A percentile compares a stretch with the other conserved stretches of the same genome.
phyloP scores from a whole-genome alignment of 2,113 vertebrate genomes.

The Sorex fumeus region DNA sequence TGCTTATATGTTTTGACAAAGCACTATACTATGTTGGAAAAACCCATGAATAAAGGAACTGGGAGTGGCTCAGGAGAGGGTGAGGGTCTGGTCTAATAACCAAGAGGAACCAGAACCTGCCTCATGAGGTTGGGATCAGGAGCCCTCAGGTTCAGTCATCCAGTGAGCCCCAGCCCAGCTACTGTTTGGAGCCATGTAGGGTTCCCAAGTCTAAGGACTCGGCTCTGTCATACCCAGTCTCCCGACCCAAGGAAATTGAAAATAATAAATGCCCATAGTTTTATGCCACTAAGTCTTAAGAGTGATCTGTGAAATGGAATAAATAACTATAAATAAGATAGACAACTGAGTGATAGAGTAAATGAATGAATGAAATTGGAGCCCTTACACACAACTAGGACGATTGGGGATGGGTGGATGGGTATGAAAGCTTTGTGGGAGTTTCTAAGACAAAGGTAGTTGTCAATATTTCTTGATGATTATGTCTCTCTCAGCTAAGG shows the following conservation, averaged over 20 bases:
- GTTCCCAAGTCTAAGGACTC: background rate
- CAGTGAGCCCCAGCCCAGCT: background rate
- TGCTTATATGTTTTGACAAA: background rate
- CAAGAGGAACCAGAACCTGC: background rate
- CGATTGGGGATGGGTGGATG: no score
- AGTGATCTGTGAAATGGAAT: background rate
- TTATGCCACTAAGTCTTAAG: background rate
- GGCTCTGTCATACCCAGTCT: background rate
- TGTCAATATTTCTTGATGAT: background rate
- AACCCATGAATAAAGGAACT: background rate
- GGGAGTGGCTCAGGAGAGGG: background rate
- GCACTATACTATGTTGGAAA: background rate
- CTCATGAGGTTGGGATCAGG: background rate
- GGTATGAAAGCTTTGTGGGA: background rate
- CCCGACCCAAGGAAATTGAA: conserved; percentile 9
- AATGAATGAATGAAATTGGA: background rate
- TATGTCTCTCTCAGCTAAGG: background rate
- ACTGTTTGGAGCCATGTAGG: background rate
- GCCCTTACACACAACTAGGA: no score
- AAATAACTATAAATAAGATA: background rate
- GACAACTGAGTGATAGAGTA: background rate
- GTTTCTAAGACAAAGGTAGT: background rate
- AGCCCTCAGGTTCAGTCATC: background rate
- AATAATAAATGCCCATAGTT: background rate
- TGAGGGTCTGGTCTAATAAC: background rate